phyloP scores from a whole-genome alignment of 2,113 vertebrate genomes.

The Alligator mississippiensis region DNA sequence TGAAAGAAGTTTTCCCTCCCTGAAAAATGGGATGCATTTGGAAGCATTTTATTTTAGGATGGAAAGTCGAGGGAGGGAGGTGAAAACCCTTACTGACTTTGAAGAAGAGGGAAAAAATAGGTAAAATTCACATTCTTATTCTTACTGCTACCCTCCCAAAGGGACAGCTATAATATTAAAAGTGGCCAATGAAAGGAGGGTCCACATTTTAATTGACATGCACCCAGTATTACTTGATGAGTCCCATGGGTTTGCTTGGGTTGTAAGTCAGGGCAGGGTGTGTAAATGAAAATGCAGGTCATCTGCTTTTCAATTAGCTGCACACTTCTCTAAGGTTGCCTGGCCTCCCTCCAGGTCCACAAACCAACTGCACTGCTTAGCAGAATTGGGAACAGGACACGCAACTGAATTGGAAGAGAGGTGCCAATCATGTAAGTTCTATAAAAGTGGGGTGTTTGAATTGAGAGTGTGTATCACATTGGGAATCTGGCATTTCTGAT shows the following conservation, averaged over 20 bases:
- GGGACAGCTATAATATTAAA: not conserved
- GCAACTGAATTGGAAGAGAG: not conserved
- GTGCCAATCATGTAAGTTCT: not conserved
- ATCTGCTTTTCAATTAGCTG: not conserved
- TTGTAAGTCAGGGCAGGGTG: not conserved
- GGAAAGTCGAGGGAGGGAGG: not conserved
- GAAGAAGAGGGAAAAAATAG: not conserved
- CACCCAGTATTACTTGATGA: not conserved
- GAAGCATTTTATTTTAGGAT: not conserved
- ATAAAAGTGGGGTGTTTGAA: not conserved
- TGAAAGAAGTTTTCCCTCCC: no score
- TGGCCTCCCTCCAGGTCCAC: not conserved
- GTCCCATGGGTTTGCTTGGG: not conserved
- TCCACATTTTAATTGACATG: not conserved
- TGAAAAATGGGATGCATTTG: no score
- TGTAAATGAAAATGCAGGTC: not conserved
- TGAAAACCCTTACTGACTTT: accelerated
- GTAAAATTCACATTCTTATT: not conserved
- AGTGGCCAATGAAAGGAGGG: not conserved
- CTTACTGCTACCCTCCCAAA: not conserved
- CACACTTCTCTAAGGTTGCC: not conserved
- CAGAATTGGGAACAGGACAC: not conserved
- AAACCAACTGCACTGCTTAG: not conserved
- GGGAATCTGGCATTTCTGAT: no score
- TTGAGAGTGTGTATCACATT: no score